These are phyloP conservation scores for Scartelaos histophorus DNA, from an alignment of 2,113 vertebrate genomes.

Conservation along the genomic window DNA sequence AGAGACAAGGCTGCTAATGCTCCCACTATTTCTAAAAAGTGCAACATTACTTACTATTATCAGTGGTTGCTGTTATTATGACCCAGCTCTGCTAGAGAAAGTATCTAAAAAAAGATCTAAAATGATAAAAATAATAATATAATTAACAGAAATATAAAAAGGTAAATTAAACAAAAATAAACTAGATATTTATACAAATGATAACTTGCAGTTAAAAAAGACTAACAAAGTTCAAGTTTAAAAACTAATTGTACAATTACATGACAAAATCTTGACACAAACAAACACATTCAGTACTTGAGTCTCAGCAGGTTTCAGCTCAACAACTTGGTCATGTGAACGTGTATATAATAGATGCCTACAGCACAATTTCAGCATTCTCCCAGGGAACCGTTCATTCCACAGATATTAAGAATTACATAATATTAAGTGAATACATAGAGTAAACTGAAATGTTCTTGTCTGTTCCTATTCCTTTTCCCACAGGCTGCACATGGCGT, in stretches of 20 bases:
- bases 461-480: slow-evolving; percentile 12
- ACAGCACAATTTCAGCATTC: slow-evolving; percentile 25
- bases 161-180: no score
- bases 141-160: no score
- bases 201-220: no score
- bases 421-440: background rate
- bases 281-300: no score
- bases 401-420: background rate
- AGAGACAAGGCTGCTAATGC: background rate
- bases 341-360: background rate
- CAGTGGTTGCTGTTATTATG: background rate
- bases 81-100: no score
- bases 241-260: no score
- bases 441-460: background rate
- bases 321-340: background rate
- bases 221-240: no score
- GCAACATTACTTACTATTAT: background rate
- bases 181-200: no score
- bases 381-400: slow-evolving; percentile 28
- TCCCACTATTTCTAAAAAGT: background rate
- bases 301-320: no score
- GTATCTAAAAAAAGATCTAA: no score
- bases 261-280: no score
- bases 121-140: no score
- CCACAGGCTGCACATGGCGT: slow-evolving; percentile 82